Percentiles rank a stretch among this genome's conserved stretches.
phyloP scores from a whole-genome alignment of 30 jellyfish, hydroid and myxozoan species.

The Cassiopea xamachana region DNA sequence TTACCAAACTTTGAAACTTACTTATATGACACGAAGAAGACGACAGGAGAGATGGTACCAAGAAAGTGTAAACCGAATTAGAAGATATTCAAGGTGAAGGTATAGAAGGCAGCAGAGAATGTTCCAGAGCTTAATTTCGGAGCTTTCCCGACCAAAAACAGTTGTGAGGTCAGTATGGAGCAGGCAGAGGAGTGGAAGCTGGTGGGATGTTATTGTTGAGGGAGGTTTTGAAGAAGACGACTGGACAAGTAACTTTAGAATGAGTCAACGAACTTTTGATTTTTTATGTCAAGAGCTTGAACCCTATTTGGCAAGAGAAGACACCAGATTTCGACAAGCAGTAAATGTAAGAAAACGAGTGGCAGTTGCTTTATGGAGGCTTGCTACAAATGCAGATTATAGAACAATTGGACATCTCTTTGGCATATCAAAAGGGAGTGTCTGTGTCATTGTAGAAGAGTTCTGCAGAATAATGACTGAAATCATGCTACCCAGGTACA shows the following conservation, averaged over 20 bases:
- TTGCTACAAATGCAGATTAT: slow-evolving; percentile 32
- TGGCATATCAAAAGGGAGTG: slow-evolving; percentile 49
- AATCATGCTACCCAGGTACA: slow-evolving; percentile 22
- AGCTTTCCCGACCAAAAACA: neutral
- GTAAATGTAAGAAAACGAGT: slow-evolving; percentile 15
- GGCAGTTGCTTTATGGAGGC: slow-evolving; percentile 24
- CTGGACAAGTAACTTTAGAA: slow-evolving; percentile 28
- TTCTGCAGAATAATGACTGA: slow-evolving; percentile 18
- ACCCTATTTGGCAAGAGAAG: slow-evolving; percentile 13
- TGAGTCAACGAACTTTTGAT: slow-evolving; percentile 16
- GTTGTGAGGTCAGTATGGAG: slow-evolving; percentile 2
- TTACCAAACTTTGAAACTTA: neutral
- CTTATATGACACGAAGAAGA: neutral
- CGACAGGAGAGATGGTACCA: neutral
- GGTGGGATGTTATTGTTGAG: slow-evolving; percentile 16
- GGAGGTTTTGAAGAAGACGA: neutral
- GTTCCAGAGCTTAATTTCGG: neutral
- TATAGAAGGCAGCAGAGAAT: slow-evolving; percentile 6
- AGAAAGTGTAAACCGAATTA: slow-evolving; percentile 6
- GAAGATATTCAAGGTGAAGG: slow-evolving; percentile 35
- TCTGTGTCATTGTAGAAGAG: slow-evolving; percentile 30
- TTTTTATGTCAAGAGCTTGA: slow-evolving; percentile 22
- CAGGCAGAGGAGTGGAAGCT: neutral
- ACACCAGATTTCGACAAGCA: slow-evolving; percentile 30
- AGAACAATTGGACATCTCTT: slow-evolving; percentile 51